phyloP scores from a whole-genome alignment of 2,113 vertebrate species.

The Datnioides undecimradiatus region DNA sequence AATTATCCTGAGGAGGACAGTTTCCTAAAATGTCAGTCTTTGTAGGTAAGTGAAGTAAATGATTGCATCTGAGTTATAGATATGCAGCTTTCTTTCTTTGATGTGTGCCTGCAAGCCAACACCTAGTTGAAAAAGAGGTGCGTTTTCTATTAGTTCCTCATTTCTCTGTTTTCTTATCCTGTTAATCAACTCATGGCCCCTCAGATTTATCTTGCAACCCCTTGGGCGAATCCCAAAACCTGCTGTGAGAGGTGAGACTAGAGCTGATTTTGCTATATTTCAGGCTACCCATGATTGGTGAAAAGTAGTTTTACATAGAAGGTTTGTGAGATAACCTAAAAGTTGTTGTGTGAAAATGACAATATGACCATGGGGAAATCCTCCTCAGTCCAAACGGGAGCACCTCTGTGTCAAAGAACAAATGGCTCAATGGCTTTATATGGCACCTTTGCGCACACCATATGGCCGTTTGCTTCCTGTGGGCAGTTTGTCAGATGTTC shows the following conservation, averaged over 20 bases:
- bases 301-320: not conserved
- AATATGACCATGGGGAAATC: not conserved
- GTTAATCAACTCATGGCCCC: constrained; percentile 10
- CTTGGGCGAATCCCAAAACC: not conserved
- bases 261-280: not conserved
- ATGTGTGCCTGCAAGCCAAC: not conserved
- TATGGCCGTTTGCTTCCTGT: constrained; percentile 68
- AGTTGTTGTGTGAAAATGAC: not conserved
- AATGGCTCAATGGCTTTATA: constrained; percentile 65
- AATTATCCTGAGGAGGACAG: no score
- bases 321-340: not conserved
- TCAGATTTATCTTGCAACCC: constrained; percentile 6
- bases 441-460: constrained; percentile 70
- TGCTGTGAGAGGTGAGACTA: not conserved
- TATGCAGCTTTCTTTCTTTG: not conserved
- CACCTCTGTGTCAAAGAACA: constrained; percentile 46
- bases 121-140: not conserved
- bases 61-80: not conserved
- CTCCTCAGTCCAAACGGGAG: constrained; percentile 8
- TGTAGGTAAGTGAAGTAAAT: not conserved
- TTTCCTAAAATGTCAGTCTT: not conserved
- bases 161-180: not conserved
- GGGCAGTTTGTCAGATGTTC: constrained; percentile 33
- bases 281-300: not conserved
- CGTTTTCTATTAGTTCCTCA: not conserved